These are phyloP conservation scores for Tipula unca DNA, from an alignment of 2,888 invertebrate species.

Conservation along the genomic window DNA sequence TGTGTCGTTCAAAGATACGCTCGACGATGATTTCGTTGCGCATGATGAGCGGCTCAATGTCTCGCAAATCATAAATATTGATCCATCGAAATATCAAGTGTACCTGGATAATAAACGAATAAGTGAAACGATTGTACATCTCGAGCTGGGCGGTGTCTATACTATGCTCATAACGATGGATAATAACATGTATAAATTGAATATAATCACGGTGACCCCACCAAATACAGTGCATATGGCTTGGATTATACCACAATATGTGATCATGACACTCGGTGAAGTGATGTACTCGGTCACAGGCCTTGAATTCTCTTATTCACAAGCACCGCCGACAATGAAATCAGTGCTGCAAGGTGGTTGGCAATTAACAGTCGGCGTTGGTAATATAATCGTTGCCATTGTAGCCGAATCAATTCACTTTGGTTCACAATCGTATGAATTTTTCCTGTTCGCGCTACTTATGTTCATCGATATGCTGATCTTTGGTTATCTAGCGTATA, in stretches of 20 bases:
- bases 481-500: conserved; percentile 70
- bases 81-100: conserved; percentile 29
- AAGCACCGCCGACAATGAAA: conserved; percentile 76
- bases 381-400: conserved; percentile 86
- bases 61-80: conserved; percentile 28
- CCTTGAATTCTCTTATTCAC: conserved; percentile 59
- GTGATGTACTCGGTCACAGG: conserved; percentile 63
- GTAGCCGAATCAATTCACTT: conserved; percentile 73
- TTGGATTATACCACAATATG: conserved; percentile 60
- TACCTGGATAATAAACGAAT: conserved; percentile 26
- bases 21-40: not conserved
- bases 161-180: conserved; percentile 30
- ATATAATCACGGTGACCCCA: conserved; percentile 30
- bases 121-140: not conserved
- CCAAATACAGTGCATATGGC: conserved; percentile 49
- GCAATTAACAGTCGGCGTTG: conserved; percentile 89
- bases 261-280: conserved; percentile 54
- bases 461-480: conserved; percentile 78
- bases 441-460: conserved; percentile 80
- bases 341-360: conserved; percentile 87
- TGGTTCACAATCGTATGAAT: conserved; percentile 65
- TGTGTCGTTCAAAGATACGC: conserved; percentile 29
- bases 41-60: conserved; percentile 17
- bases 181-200: not conserved
- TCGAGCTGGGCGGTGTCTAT: conserved; percentile 40